Base-by-base conservation (phyloP, 2,797 vertebrate genomes). In the Pangasius krempfi region DNA sequence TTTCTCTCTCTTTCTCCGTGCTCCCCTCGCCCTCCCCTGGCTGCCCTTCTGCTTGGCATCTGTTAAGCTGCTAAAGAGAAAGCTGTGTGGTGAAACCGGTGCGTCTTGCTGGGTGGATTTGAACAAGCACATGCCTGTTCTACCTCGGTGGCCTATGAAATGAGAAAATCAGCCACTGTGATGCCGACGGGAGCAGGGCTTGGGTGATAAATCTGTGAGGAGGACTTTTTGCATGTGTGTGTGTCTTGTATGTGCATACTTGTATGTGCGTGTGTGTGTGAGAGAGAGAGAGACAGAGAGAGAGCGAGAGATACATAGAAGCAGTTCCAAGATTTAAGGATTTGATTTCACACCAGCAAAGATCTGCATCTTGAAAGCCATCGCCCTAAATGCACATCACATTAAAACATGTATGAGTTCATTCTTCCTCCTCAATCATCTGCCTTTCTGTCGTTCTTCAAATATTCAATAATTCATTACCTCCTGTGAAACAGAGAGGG, bases 91-190 rank as follows among this genome's bases (percentile, higher is more conserved):
- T 93, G 90, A 92, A 92, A 94, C 90, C 90, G 91, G 92, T 92
- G 91, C 86, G 92, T 93, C 96, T 96, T 96, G 95, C 95, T 95
- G 96, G 93, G 94, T 97, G 96, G 95, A 96, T 97, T 96, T 97
- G 96, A 96, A 97, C 96, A 97, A 97, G 95, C 96, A 93, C 94
- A 94, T 95, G 95, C 95, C 96, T 97, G 96, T 97, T 97, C 96
- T 97, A 96, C 96, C 96, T 95, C 96, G 96, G 95, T 96, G 96
- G 96, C 96, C 96, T 96, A 97, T 97, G 96, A 97, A 97, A 97
- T 96, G 95, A 97, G 96, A 97, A 97, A 97, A 96, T 96, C 96
- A 96, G 96, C 94, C 96, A 97, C 96, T 97, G 96, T 97, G 96
- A 94, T 96, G 94, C 95, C 95, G 95, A 96, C 90, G 91, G 92